A percentile compares a stretch with the other conserved stretches of the same genome.
Evolutionary conservation across 2,797 vertebrate species (phyloP).

Genomic region (Lophotriccus pileatus): DNA sequence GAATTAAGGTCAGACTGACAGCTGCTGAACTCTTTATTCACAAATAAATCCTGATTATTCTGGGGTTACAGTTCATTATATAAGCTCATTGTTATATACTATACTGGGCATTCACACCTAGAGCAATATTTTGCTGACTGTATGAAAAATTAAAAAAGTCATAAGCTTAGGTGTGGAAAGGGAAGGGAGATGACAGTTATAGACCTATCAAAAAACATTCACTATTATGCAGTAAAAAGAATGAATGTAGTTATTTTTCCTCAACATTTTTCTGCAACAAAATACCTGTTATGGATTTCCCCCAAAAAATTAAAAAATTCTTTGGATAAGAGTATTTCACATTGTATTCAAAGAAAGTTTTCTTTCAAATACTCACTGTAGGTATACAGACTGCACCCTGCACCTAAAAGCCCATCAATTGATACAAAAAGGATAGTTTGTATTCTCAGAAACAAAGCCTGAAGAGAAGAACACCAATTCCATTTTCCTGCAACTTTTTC

Average conservation of each 20-base stretch:
- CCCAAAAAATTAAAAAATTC: background rate
- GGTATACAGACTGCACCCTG: background rate
- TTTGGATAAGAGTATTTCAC: background rate
- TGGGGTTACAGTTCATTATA: background rate
- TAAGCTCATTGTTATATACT: background rate
- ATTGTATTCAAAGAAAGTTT: background rate
- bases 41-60: background rate
- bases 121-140: background rate
- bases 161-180: background rate
- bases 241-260: background rate
- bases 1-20: background rate
- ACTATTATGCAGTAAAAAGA: background rate
- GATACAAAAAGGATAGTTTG: background rate
- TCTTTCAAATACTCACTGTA: background rate
- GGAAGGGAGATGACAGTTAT: background rate
- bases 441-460: background rate
- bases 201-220: background rate
- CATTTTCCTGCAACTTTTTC: background rate
- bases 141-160: background rate
- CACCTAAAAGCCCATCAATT: background rate
- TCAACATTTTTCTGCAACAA: background rate
- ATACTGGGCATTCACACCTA: background rate
- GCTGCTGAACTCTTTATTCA: background rate
- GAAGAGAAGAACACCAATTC: background rate
- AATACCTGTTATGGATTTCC: background rate